Evolutionary conservation across 2,888 invertebrate genomes (phyloP).

Genomic region (Acrobeloides nanus): DNA sequence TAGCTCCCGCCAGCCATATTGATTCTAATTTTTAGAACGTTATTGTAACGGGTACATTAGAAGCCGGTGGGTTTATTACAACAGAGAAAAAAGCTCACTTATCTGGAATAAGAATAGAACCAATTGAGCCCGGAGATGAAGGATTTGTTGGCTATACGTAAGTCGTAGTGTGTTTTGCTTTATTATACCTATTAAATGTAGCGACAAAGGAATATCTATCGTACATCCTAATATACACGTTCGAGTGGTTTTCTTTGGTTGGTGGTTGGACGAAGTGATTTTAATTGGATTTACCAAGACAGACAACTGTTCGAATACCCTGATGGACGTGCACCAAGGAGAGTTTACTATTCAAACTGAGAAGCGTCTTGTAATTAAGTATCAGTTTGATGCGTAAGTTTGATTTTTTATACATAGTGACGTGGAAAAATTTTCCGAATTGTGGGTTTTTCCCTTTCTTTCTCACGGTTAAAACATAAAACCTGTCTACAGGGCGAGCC

Average conservation of each 20-base stretch:
- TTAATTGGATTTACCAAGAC: constrained; percentile 38
- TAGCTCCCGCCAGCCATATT: too few species aligned
- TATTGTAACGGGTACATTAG: constrained; percentile 27
- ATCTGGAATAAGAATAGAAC: constrained; percentile 29
- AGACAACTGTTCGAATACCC: constrained; percentile 34
- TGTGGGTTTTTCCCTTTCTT: too few species aligned
- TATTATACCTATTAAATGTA: constrained; percentile 11
- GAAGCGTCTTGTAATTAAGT: constrained; percentile 37
- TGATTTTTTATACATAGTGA: background rate
- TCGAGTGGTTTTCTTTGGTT: constrained; percentile 41
- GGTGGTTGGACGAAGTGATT: constrained; percentile 42
- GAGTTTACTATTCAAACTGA: constrained; percentile 43
- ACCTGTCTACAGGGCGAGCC: too few species aligned
- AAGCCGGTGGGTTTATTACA: constrained; percentile 30
- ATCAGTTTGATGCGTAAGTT: constrained; percentile 34
- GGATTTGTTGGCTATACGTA: constrained; percentile 36
- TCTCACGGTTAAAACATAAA: too few species aligned
- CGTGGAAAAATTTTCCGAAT: too few species aligned
- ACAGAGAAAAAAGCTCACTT: constrained; percentile 28
- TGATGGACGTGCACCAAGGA: constrained; percentile 29
- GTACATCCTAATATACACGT: constrained; percentile 36
- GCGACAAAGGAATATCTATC: constrained; percentile 37
- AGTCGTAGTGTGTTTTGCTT: constrained; percentile 7
- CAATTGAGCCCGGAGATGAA: constrained; percentile 28
- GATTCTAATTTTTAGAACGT: constrained; percentile 30